These are phyloP conservation scores for Neostethus bicornis DNA, from an alignment of 2,797 vertebrate genomes.

Conservation along the genomic window DNA sequence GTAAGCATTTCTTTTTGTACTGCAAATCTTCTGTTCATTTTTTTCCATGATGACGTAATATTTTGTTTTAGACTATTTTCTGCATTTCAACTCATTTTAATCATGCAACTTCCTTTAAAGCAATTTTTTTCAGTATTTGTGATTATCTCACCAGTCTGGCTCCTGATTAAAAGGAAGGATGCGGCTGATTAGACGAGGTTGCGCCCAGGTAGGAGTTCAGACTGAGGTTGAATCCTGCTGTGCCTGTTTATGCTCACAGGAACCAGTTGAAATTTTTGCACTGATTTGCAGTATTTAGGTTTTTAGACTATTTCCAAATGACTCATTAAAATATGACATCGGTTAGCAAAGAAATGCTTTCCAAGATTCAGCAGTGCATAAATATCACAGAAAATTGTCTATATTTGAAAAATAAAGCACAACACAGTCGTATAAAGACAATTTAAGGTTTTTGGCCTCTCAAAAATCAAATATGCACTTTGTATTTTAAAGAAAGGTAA, in stretches of 20 bases:
- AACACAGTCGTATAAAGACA: too few species aligned
- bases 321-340: neutral
- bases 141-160: constrained; percentile 16
- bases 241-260: neutral
- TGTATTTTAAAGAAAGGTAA: too few species aligned
- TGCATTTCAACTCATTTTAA: neutral
- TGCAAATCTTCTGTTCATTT: too few species aligned
- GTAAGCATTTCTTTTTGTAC: too few species aligned
- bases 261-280: neutral
- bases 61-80: too few species aligned
- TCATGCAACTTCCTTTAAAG: constrained; percentile 1
- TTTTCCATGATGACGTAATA: too few species aligned
- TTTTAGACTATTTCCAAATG: neutral
- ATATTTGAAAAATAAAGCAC: too few species aligned
- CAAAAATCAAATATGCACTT: too few species aligned
- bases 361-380: neutral
- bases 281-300: neutral
- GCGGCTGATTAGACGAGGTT: constrained; percentile 6
- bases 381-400: neutral
- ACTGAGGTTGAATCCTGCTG: constrained; percentile 4
- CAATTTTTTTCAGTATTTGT: constrained; percentile 1
- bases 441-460: too few species aligned
- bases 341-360: neutral
- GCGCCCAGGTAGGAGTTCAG: neutral
- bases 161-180: constrained; percentile 11